Percentiles rank a stretch among this genome's conserved stretches.
Conservation (phyloP, 35 echinoderm and acorn worm genomes). For the Apostichopus californicus region DNA sequence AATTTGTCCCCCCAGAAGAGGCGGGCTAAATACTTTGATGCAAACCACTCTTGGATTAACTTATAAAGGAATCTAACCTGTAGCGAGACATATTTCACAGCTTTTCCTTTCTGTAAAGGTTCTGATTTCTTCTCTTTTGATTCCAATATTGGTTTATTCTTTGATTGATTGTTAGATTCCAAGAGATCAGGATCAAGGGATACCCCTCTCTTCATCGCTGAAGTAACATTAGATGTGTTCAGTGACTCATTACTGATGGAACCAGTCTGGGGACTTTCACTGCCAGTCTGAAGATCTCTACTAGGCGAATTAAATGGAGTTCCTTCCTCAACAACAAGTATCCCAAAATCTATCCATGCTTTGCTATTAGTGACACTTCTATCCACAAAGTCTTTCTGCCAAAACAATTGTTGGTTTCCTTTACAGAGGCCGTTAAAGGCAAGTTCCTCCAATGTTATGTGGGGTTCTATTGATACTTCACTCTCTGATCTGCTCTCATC, state of each 20-base stretch:
- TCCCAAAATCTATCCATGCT: not conserved
- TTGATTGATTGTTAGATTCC: too few relatives aligned
- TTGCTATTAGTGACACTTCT: not conserved
- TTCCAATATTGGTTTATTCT: too few relatives aligned
- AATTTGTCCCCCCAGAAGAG: not conserved
- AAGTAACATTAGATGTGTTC: too few relatives aligned
- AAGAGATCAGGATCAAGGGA: too few relatives aligned
- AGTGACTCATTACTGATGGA: too few relatives aligned
- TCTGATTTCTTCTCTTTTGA: too few relatives aligned
- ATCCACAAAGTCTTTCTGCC: not conserved
- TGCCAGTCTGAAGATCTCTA: too few relatives aligned
- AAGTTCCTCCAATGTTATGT: not conserved
- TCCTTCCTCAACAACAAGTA: constrained; percentile 7
- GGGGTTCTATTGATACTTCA: not conserved
- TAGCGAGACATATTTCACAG: not conserved
- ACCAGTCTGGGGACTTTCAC: too few relatives aligned
- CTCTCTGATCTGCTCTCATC: not conserved
- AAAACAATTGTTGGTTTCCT: not conserved
- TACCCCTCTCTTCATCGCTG: too few relatives aligned
- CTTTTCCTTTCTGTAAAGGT: too few relatives aligned
- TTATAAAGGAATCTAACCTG: constrained; percentile 1
- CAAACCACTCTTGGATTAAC: constrained; percentile 18
- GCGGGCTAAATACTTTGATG: not conserved
- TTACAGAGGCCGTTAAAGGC: constrained; percentile 6
- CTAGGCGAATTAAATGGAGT: not conserved